A percentile compares a stretch with the other conserved stretches of the same genome.
Evolutionary conservation across 2,888 invertebrate genomes (phyloP).

Genomic region (Chrysolina oricalcia): DNA sequence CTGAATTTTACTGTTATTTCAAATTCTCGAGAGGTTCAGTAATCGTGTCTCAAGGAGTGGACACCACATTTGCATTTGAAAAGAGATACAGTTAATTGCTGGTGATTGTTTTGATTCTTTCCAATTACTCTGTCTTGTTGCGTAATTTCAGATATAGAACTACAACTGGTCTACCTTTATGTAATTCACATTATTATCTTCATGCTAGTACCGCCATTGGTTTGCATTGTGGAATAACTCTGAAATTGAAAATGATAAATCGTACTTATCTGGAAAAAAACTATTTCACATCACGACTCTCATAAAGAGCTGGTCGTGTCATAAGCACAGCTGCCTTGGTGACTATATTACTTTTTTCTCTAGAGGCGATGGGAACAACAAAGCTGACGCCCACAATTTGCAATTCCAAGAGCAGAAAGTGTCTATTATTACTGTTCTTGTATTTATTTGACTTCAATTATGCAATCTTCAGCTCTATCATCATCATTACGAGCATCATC

Average conservation of each 20-base stretch:
- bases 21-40: constrained; percentile 34
- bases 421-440: too few species aligned
- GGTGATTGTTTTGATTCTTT: background rate
- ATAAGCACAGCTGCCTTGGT: background rate
- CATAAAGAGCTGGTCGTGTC: constrained; percentile 3
- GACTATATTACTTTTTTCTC: background rate
- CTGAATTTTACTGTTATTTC: constrained; percentile 42
- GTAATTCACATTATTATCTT: background rate
- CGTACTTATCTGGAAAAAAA: background rate
- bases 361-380: background rate
- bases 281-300: background rate
- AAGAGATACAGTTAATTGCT: constrained; percentile 29
- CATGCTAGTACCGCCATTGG: background rate
- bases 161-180: constrained; percentile 3
- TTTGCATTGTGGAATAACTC: background rate
- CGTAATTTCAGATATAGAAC: background rate
- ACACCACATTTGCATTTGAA: constrained; percentile 43
- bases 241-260: background rate
- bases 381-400: background rate
- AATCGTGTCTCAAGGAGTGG: constrained; percentile 38
- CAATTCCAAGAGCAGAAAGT: background rate
- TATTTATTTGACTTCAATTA: too few species aligned
- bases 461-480: too few species aligned
- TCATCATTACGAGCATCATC: too few species aligned
- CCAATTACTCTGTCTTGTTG: background rate